These are phyloP conservation scores for Luperina nickerlii DNA, from an alignment of 2,888 invertebrate species.

Conservation along the genomic window DNA sequence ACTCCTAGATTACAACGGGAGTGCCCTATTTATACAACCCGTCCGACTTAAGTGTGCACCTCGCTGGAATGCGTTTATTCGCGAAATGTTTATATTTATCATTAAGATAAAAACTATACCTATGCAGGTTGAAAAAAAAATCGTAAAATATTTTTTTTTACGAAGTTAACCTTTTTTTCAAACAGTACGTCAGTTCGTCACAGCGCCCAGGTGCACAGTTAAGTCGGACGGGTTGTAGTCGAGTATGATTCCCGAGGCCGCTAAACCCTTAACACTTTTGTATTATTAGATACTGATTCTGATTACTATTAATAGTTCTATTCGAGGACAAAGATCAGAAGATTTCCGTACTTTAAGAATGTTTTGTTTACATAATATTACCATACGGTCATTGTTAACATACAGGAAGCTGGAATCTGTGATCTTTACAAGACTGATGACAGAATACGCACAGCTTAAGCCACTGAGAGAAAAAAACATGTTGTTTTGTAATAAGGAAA, in stretches of 20 bases:
- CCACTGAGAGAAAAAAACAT: neutral
- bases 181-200: too few species aligned
- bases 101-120: too few species aligned
- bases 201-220: too few species aligned
- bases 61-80: too few species aligned
- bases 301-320: neutral
- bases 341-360: neutral
- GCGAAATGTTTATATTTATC: too few species aligned
- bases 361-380: neutral
- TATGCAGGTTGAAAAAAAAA: too few species aligned
- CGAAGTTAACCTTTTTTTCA: too few species aligned
- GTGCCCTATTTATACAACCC: conserved; percentile 28
- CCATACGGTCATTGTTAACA: neutral
- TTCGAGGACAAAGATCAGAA: neutral
- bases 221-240: too few species aligned
- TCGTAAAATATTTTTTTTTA: too few species aligned
- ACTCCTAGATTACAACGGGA: neutral
- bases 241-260: conserved; percentile 2
- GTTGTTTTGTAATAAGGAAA: neutral
- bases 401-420: neutral
- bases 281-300: conserved; percentile 27
- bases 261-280: neutral
- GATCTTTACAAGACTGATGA: neutral
- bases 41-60: too few species aligned
- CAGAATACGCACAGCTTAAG: neutral